These are phyloP conservation scores for Stenichneumon culpator DNA, from an alignment of 2,888 invertebrate species.

Conservation along the genomic window DNA sequence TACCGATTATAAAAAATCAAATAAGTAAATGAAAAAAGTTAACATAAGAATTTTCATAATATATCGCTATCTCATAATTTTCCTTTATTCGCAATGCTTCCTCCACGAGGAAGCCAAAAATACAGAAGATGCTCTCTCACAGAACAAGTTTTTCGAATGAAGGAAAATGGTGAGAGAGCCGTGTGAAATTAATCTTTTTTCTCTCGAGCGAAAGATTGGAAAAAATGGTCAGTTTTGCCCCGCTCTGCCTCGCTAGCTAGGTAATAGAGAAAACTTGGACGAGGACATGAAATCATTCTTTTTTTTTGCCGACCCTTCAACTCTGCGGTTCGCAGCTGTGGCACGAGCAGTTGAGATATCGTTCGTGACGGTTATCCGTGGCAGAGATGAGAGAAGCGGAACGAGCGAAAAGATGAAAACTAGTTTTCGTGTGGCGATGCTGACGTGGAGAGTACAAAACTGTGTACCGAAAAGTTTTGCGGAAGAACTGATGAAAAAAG, in stretches of 20 bases:
- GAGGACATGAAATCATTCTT: not conserved
- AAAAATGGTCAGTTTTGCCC: not conserved
- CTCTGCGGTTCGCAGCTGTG: not conserved
- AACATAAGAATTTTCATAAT: no score
- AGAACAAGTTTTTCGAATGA: no score
- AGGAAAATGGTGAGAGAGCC: no score
- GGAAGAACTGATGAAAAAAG: not conserved
- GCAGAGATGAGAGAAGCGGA: not conserved
- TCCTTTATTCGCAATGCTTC: no score
- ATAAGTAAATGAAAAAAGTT: no score
- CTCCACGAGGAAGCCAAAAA: no score
- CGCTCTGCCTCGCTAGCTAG: no score
- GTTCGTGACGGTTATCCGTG: not conserved
- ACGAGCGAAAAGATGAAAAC: not conserved
- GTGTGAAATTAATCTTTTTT: no score
- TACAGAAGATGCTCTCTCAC: no score
- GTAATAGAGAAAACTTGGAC: not conserved
- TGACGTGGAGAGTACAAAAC: not conserved
- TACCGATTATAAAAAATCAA: no score
- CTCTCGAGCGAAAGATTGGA: no score
- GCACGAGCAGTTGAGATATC: not conserved
- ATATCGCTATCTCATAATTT: no score
- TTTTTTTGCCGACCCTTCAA: not conserved
- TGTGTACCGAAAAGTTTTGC: conserved; percentile 1
- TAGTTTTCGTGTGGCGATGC: not conserved